phyloP scores from a whole-genome alignment of 1,140 invertebrate species.

The Leptopilina clavipes region DNA sequence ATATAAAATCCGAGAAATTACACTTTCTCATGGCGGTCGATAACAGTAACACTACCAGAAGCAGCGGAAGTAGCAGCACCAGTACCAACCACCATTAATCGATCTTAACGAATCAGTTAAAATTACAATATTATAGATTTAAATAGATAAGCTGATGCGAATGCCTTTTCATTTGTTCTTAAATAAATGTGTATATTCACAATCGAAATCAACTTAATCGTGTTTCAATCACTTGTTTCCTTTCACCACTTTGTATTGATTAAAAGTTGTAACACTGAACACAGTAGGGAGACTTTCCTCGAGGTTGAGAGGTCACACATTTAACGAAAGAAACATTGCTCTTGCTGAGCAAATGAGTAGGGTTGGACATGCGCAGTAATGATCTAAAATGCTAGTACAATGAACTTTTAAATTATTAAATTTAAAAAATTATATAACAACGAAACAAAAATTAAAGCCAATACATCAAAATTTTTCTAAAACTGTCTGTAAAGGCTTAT shows the following conservation, averaged over 20 bases:
- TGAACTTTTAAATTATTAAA: too few relatives aligned
- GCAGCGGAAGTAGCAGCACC: neutral
- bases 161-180: too few relatives aligned
- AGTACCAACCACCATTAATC: conserved; percentile 10
- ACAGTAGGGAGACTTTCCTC: neutral
- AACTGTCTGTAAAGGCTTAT: too few relatives aligned
- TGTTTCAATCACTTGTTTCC: too few relatives aligned
- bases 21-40: conserved; percentile 14
- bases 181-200: too few relatives aligned
- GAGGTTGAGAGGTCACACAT: conserved; percentile 15
- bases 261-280: neutral
- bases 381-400: too few relatives aligned
- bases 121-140: neutral
- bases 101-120: neutral
- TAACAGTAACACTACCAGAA: neutral
- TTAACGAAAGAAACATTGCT: conserved; percentile 16
- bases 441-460: too few relatives aligned
- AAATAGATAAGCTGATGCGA: too few relatives aligned
- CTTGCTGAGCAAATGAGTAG: conserved; percentile 15
- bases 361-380: neutral
- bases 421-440: too few relatives aligned
- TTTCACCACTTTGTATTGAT: neutral
- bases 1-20: neutral
- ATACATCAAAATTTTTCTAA: too few relatives aligned
- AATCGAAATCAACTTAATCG: too few relatives aligned